Conservation (phyloP, 2,797 vertebrate species). For the Eulemur coronatus region DNA sequence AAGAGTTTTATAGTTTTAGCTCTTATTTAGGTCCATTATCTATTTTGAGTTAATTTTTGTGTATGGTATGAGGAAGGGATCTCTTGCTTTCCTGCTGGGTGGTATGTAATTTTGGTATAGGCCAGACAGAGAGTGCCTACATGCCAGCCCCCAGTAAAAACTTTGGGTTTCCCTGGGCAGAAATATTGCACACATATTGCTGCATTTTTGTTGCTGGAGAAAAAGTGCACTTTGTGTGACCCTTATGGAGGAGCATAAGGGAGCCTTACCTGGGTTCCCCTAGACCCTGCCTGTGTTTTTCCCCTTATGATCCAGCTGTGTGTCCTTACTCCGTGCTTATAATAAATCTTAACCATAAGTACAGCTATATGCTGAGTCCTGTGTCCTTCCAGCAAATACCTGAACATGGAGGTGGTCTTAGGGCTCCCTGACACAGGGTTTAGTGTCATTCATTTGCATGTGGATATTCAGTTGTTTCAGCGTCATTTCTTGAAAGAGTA, state of each 20-base stretch:
- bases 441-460: neutral
- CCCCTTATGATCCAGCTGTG: neutral
- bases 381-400: neutral
- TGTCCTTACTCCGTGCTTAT: neutral
- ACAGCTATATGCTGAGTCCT: neutral
- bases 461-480: neutral
- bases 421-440: neutral
- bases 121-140: too few relatives aligned
- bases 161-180: neutral
- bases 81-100: neutral
- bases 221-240: neutral
- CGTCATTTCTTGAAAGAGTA: neutral
- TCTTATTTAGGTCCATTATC: neutral
- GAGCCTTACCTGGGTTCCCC: neutral
- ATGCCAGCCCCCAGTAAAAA: neutral
- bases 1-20: neutral
- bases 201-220: neutral
- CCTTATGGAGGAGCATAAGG: neutral
- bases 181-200: neutral
- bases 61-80: neutral
- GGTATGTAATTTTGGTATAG: neutral
- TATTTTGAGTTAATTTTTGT: conserved; percentile 15
- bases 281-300: neutral
- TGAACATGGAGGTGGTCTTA: neutral
- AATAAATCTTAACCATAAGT: neutral